Percentiles rank a stretch among this genome's conserved stretches.
These are phyloP conservation scores for Hiodon alosoides DNA, from an alignment of 2,113 vertebrate genomes.

Conservation along the genomic window DNA sequence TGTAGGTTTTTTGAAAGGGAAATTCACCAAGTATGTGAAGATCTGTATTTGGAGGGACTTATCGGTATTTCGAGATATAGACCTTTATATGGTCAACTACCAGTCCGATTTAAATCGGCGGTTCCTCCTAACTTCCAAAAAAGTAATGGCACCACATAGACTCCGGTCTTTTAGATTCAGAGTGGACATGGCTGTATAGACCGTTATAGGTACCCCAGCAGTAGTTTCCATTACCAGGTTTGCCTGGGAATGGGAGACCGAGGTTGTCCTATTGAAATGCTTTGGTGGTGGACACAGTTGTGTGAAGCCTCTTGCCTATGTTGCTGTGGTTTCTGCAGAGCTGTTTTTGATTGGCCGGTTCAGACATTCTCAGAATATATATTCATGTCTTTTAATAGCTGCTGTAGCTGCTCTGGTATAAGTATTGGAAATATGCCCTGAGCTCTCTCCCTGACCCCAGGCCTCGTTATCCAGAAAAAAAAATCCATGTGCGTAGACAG, in stretches of 20 bases:
- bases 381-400: constrained; percentile 61
- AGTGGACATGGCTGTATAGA: background rate
- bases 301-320: background rate
- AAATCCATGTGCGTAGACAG: constrained; percentile 27
- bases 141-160: too few species aligned
- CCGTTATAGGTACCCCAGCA: background rate
- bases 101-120: too few species aligned
- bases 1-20: too few species aligned
- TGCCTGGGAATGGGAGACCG: background rate
- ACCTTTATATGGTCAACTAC: too few species aligned
- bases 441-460: constrained; percentile 24
- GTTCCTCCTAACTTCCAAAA: too few species aligned
- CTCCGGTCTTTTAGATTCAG: background rate
- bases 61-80: too few species aligned
- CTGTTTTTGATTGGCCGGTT: constrained; percentile 43
- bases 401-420: constrained; percentile 41
- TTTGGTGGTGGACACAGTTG: constrained; percentile 25
- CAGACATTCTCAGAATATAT: constrained; percentile 57
- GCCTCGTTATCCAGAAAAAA: constrained; percentile 44
- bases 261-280: constrained; percentile 14
- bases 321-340: constrained; percentile 7
- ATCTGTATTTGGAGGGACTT: too few species aligned
- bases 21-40: too few species aligned
- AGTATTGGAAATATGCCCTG: constrained; percentile 45
- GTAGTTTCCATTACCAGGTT: background rate